Conservation (phyloP, 2,797 vertebrate species). For the Sternotherus odoratus region DNA sequence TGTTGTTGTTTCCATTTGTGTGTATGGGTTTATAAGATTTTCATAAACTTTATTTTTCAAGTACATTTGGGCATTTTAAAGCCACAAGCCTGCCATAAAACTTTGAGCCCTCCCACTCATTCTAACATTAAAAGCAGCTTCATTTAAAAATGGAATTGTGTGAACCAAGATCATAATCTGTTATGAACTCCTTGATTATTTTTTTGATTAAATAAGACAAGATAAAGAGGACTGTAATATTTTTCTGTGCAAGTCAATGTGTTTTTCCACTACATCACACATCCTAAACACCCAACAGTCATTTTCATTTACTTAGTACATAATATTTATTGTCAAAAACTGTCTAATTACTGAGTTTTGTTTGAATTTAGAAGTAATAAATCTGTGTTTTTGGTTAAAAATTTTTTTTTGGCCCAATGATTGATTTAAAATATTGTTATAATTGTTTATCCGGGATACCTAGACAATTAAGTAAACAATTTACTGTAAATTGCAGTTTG, state of each 20-base stretch:
- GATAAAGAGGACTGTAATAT: not conserved
- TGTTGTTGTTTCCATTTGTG: not conserved
- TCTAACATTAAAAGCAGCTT: not conserved
- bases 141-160: not conserved
- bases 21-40: not conserved
- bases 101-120: not conserved
- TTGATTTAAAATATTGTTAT: not conserved
- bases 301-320: not conserved
- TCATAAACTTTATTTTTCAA: constrained; percentile 5
- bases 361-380: not conserved
- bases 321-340: not conserved
- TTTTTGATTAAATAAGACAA: not conserved
- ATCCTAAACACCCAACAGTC: not conserved
- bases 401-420: not conserved
- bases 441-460: not conserved
- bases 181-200: not conserved
- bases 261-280: not conserved
- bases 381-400: not conserved
- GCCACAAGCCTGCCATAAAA: not conserved
- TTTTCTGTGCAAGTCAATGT: not conserved
- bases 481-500: not conserved
- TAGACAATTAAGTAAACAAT: not conserved
- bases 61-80: not conserved
- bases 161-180: not conserved
- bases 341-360: not conserved